Evolutionary conservation across 2,113 vertebrate species (phyloP), one percentile per base, ranked within the genome.

Genomic region (Campylomormyrus tamandua): DNA sequence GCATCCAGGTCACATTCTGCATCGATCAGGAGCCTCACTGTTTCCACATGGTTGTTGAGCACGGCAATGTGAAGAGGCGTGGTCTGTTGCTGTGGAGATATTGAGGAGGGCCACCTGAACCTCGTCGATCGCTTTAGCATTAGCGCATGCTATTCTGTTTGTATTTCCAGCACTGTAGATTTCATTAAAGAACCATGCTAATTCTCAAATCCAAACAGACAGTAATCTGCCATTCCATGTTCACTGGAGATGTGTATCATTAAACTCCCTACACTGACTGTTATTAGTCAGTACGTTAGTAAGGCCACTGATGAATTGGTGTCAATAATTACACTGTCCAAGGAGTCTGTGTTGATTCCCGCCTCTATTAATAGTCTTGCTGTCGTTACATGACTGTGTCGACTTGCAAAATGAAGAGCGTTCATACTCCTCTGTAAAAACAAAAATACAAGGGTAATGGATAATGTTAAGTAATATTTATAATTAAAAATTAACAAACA

Each of bases 401-500:
- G 95, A 0, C 96, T 96, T 5, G 95, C 94, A 0, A 96, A 97
- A 91, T 99, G 98, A 39, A 98, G 97, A 90, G 96, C 96, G 7
- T 91, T 98, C 95, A 95, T 96, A 15, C 95, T 95, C 90, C 93
- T 97, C 98, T 98, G 91, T 77, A 90, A 24, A 83, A 77, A 89
- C 24, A 90, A 42, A 88, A n/a, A 88, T 11, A 88, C 87, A 66
- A 62, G 2, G 31, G 21, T 62, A 45, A 50, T 49, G n/a, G 10
- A 46, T 42, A 3, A 49, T 74, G 58, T n/a, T 70, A 70, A 27
- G 24, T 15, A 86, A 86, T n/a, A 13, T 48, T 19, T 19, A 62
- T 62, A 7, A 42, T 80, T 31, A 31, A 80, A 42, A 80, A 17
- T 80, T 1, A 80, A 42, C 15, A 42, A 19, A 80, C 35, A 42